Percentiles rank a stretch among this genome's conserved stretches.
phyloP scores from a whole-genome alignment of 2,888 invertebrate genomes.

The Nudaria mundana region DNA sequence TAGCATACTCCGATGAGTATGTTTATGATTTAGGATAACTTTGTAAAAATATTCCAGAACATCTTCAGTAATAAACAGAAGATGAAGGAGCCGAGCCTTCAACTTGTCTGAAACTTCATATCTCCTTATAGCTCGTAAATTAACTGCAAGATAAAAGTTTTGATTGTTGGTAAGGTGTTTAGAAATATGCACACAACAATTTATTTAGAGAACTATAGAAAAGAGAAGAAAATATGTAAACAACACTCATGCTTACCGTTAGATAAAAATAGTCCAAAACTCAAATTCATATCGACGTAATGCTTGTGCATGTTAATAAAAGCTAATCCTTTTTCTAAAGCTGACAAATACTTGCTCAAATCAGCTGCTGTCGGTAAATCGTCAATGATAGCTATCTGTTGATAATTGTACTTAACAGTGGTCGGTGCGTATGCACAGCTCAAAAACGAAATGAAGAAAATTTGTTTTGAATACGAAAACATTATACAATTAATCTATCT shows the following conservation, averaged over 20 bases:
- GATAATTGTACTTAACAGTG: conserved; percentile 2
- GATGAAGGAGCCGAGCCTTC: neutral
- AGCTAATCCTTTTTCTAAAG: conserved; percentile 35
- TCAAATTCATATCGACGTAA: conserved; percentile 45
- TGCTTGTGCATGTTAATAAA: conserved; percentile 35
- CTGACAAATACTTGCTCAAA: conserved; percentile 36
- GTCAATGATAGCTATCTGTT: conserved; percentile 6
- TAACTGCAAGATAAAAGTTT: neutral
- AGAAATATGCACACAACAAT: neutral
- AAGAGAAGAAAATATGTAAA: too few species aligned
- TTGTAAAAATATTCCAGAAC: conserved; percentile 3
- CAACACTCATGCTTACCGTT: conserved; percentile 49
- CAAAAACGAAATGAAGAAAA: too few species aligned
- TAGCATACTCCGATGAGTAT: neutral
- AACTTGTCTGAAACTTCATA: neutral
- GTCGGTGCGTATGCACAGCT: too few species aligned
- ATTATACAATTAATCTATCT: too few species aligned
- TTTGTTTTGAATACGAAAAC: too few species aligned
- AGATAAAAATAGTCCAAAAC: conserved; percentile 52
- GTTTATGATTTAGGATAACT: neutral
- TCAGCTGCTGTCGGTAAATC: conserved; percentile 39
- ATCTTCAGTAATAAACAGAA: conserved; percentile 2
- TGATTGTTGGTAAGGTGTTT: neutral
- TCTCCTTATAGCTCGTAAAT: neutral
- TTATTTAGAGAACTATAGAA: neutral